Percentiles rank a stretch among this genome's conserved stretches.
Conservation (phyloP, 2,888 invertebrate genomes). For the Synanthedon formicaeformis region DNA sequence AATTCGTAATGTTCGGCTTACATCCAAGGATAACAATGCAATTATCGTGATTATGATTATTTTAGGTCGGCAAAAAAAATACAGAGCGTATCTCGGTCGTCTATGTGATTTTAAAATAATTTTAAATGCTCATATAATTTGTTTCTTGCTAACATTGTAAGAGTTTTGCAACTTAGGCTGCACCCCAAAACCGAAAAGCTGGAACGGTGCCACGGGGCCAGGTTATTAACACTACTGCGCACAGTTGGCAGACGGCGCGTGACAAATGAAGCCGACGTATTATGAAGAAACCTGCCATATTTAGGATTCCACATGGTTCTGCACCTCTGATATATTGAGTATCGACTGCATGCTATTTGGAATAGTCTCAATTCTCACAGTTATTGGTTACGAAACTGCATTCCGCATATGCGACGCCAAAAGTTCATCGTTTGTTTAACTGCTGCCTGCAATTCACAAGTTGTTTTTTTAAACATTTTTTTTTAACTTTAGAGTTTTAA, state of each 20-base stretch:
- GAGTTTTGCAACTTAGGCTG: too few relatives aligned
- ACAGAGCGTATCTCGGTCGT: too few relatives aligned
- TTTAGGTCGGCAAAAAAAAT: too few relatives aligned
- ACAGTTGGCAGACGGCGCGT: slow-evolving; percentile 44
- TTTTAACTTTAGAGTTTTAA: too few relatives aligned
- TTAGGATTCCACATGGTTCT: slow-evolving; percentile 4
- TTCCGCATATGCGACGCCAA: background rate
- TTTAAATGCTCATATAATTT: too few relatives aligned
- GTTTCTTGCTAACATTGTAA: too few relatives aligned
- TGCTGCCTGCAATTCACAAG: background rate
- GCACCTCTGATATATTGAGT: background rate
- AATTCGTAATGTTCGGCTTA: too few relatives aligned
- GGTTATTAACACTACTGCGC: slow-evolving; percentile 54
- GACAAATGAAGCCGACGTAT: slow-evolving; percentile 61
- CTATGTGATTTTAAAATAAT: too few relatives aligned
- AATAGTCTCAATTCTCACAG: background rate
- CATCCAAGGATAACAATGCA: too few relatives aligned
- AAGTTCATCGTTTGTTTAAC: background rate
- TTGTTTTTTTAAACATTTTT: too few relatives aligned
- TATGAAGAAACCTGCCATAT: slow-evolving; percentile 47
- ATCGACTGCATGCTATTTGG: background rate
- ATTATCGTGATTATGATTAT: too few relatives aligned
- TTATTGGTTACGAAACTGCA: background rate
- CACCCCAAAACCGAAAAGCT: slow-evolving; percentile 16
- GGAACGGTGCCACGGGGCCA: slow-evolving; percentile 48